Evolutionary conservation across 1,140 invertebrate species (phyloP).

Genomic region (Neodiprion lecontei): DNA sequence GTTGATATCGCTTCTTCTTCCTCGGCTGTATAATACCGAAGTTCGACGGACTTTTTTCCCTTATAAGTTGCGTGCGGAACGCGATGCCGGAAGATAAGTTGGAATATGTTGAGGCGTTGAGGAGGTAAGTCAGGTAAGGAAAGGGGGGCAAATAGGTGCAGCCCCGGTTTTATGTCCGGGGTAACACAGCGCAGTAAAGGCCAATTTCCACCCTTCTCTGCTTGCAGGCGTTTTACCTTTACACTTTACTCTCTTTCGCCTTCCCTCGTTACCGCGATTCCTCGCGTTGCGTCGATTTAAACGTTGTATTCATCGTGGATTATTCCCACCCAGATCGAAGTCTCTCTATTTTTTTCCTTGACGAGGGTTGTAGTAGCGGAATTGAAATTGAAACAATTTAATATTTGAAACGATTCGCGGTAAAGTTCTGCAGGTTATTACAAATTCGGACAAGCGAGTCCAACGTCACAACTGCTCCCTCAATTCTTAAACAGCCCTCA

Average conservation of each 20-base stretch:
- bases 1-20: no score
- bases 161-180: slow-evolving; percentile 20
- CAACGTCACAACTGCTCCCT: no score
- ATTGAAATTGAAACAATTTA: no score
- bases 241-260: not conserved
- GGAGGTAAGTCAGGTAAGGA: not conserved
- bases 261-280: not conserved
- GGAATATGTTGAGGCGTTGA: slow-evolving; percentile 36
- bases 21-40: no score
- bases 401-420: no score
- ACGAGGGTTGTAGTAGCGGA: no score
- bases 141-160: not conserved
- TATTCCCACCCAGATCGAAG: not conserved
- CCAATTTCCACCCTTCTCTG: slow-evolving; percentile 18
- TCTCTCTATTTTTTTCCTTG: not conserved
- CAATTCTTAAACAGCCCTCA: no score
- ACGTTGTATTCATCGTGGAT: not conserved
- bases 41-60: no score
- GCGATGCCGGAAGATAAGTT: slow-evolving; percentile 28
- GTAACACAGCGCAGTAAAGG: slow-evolving; percentile 21
- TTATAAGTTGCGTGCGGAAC: no score
- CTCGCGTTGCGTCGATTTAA: not conserved
- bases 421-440: no score
- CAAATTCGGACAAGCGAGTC: no score
- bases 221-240: slow-evolving; percentile 1